Percentiles rank a stretch among this genome's conserved stretches.
Evolutionary conservation across 2,888 invertebrate species (phyloP).

Genomic region (Monoplex corrugatus): DNA sequence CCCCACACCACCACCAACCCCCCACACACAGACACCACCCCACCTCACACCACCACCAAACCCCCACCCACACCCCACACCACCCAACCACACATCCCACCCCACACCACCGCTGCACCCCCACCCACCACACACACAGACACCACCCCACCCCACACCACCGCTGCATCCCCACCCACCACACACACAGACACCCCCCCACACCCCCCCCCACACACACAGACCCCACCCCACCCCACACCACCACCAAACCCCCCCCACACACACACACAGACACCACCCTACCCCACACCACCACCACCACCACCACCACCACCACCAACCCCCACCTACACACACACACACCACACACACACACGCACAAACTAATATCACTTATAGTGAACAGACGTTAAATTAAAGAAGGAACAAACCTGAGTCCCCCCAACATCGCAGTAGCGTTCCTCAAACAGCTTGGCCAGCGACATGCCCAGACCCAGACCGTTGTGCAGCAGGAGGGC

Average conservation of each 20-base stretch:
- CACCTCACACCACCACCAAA: not conserved
- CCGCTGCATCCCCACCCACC: not conserved
- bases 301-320: no score
- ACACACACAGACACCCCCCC: not conserved
- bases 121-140: not conserved
- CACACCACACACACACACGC: not conserved
- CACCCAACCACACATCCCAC: not conserved
- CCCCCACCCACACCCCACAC: not conserved
- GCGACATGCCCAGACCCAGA: conserved; percentile 71
- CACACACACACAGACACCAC: no score
- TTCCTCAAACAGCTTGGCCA: conserved; percentile 71
- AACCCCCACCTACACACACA: no score
- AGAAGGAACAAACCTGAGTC: conserved; percentile 63
- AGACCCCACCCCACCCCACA: not conserved
- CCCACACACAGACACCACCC: not conserved
- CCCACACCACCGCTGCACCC: not conserved
- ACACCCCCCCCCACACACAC: not conserved
- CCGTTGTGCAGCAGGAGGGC: conserved; percentile 67
- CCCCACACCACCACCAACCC: not conserved
- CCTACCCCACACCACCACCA: no score
- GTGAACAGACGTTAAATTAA: no score
- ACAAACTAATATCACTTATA: no score
- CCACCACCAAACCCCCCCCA: not conserved
- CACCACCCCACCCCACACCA: not conserved
- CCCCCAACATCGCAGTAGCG: conserved; percentile 73